These are phyloP conservation scores for Eristalis arbustorum DNA, from an alignment of 2,888 invertebrate species.

Conservation along the genomic window DNA sequence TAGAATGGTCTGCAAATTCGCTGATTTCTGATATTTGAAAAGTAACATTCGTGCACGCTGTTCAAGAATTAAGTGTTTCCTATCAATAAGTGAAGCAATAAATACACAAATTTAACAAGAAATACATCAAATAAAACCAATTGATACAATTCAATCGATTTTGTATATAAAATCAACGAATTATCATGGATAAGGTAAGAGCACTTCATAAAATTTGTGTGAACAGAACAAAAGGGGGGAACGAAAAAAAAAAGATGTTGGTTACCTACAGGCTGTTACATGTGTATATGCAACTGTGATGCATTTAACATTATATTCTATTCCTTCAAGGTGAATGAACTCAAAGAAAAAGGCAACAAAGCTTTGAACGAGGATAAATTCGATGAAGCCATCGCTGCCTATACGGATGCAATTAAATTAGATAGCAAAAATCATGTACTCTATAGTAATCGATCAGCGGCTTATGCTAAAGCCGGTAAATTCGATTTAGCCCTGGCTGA, in stretches of 20 bases:
- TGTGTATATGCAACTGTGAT: conserved; percentile 29
- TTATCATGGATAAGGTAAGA: conserved; percentile 65
- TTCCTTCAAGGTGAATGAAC: conserved; percentile 84
- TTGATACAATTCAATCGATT: conserved; percentile 35
- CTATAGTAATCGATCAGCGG: conserved; percentile 95
- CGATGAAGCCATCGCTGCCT: conserved; percentile 89
- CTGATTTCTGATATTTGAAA: conserved; percentile 39
- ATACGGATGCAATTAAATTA: conserved; percentile 89
- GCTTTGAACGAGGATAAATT: conserved; percentile 89
- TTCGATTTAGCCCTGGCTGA: conserved; percentile 89
- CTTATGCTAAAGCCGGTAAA: conserved; percentile 89
- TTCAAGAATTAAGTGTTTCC: neutral
- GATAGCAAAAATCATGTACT: conserved; percentile 93
- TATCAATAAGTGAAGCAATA: neutral
- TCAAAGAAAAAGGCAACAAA: conserved; percentile 93
- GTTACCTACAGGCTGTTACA: conserved; percentile 35
- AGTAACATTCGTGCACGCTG: conserved; percentile 17
- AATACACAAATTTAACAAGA: neutral
- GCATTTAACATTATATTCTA: conserved; percentile 48
- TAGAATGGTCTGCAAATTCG: conserved; percentile 66
- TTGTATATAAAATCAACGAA: conserved; percentile 14
- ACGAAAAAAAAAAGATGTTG: conserved; percentile 33
- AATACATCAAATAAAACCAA: neutral
- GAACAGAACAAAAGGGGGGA: neutral
- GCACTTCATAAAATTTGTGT: conserved; percentile 14